phyloP scores from a whole-genome alignment of 2,113 vertebrate genomes.

The Cathartes aura region DNA sequence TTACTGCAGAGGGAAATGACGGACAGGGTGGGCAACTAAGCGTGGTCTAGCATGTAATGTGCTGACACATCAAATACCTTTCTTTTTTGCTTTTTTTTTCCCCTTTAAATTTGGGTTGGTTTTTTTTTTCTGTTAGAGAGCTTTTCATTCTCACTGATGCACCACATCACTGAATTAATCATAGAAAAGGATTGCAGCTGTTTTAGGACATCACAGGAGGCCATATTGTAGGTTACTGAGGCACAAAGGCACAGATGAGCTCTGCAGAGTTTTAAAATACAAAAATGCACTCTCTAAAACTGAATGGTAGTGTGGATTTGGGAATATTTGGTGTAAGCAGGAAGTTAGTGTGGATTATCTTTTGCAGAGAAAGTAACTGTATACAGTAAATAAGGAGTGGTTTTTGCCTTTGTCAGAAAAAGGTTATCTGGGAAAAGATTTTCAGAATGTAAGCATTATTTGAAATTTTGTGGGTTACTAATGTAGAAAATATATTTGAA shows the following conservation, averaged over 20 bases:
- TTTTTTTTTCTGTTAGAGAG: neutral
- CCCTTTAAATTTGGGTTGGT: neutral
- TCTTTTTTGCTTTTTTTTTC: neutral
- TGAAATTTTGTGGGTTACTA: neutral
- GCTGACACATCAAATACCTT: slow-evolving; percentile 48
- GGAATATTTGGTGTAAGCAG: neutral
- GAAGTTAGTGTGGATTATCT: neutral
- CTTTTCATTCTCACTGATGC: slow-evolving; percentile 58
- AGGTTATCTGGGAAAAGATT: neutral
- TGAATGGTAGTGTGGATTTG: neutral
- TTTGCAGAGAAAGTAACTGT: neutral
- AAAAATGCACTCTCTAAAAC: neutral
- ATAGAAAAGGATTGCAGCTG: neutral
- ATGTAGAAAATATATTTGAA: neutral
- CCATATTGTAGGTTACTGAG: neutral
- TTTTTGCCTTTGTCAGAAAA: neutral
- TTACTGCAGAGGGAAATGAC: slow-evolving; percentile 35
- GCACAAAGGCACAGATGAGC: neutral
- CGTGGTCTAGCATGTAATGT: slow-evolving; percentile 2
- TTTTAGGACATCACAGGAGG: neutral
- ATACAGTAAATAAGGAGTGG: neutral
- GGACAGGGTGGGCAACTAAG: slow-evolving; percentile 53
- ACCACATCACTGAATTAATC: slow-evolving; percentile 42
- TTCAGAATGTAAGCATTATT: neutral
- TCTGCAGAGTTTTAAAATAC: neutral